Conservation (phyloP, 1,140 invertebrate species). For the Penaeus vannamei region DNA sequence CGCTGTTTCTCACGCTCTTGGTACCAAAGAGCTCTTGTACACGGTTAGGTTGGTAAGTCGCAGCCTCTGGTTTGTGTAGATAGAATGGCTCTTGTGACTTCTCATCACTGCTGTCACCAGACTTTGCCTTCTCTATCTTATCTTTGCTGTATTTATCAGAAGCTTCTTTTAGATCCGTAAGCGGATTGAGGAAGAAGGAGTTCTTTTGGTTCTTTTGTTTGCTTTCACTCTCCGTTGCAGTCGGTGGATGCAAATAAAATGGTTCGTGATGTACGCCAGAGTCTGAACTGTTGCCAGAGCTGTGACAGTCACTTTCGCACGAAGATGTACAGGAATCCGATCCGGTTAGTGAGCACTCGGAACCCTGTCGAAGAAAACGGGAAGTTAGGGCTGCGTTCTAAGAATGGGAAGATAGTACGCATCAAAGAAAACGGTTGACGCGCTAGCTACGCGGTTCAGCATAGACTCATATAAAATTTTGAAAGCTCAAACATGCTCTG, state of each 20-base stretch:
- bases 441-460: not conserved
- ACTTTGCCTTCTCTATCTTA: conserved; percentile 36
- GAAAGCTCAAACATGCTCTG: not conserved
- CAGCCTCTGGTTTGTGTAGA: conserved; percentile 83
- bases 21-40: conserved; percentile 83
- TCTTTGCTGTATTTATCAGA: conserved; percentile 54
- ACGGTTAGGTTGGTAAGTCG: conserved; percentile 79
- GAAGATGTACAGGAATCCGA: conserved; percentile 57
- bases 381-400: not conserved
- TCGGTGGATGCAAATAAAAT: conserved; percentile 82
- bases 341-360: conserved; percentile 47
- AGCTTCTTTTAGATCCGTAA: conserved; percentile 55
- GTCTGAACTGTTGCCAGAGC: conserved; percentile 55
- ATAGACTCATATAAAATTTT: not conserved
- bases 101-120: conserved; percentile 13
- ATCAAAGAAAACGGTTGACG: conserved; percentile 13
- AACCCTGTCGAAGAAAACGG: conserved; percentile 39
- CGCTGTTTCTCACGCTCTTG: conserved; percentile 10
- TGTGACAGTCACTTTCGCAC: conserved; percentile 57
- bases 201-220: conserved; percentile 9
- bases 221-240: conserved; percentile 9
- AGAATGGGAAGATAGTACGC: not conserved
- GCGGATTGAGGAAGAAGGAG: conserved; percentile 57
- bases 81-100: conserved; percentile 78
- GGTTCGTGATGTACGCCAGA: conserved; percentile 74